These are phyloP conservation scores for Euura lappo DNA, from an alignment of 1,140 invertebrate species.

Conservation along the genomic window DNA sequence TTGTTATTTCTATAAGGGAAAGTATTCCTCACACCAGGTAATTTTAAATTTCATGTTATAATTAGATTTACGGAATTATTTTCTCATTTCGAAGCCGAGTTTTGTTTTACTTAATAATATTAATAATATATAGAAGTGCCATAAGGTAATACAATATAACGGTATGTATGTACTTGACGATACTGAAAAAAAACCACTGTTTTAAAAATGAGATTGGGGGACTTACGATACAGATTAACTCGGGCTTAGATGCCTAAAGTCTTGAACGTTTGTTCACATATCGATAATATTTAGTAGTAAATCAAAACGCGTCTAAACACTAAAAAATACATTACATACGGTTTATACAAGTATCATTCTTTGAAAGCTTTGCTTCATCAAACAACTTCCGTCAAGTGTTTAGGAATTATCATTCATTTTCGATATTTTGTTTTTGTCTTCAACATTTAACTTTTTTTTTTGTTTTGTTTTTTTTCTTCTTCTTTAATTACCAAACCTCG, in stretches of 20 bases:
- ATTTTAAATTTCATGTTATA: not conserved
- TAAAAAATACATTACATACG: conserved; percentile 7
- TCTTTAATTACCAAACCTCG: not conserved
- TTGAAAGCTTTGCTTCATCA: not conserved
- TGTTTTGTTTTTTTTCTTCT: conserved; percentile 32
- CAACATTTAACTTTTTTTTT: conserved; percentile 18
- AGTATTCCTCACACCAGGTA: not conserved
- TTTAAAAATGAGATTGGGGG: conserved; percentile 2
- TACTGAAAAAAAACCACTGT: not conserved
- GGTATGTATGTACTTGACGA: not conserved
- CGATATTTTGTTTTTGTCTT: conserved; percentile 18
- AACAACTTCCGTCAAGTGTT: conserved; percentile 10
- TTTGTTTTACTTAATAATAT: not conserved
- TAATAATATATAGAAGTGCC: conserved; percentile 5
- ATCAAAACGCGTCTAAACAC: conserved; percentile 1
- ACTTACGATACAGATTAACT: not conserved
- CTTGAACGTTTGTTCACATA: not conserved
- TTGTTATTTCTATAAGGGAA: not conserved
- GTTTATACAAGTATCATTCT: conserved; percentile 3
- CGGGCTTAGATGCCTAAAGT: conserved; percentile 3
- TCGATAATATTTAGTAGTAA: not conserved
- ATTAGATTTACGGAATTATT: not conserved
- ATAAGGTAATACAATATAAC: not conserved
- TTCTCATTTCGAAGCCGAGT: not conserved
- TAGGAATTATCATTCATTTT: conserved; percentile 8